These are phyloP conservation scores for Phyto melanocephala DNA, from an alignment of 2,888 invertebrate genomes.

Conservation along the genomic window DNA sequence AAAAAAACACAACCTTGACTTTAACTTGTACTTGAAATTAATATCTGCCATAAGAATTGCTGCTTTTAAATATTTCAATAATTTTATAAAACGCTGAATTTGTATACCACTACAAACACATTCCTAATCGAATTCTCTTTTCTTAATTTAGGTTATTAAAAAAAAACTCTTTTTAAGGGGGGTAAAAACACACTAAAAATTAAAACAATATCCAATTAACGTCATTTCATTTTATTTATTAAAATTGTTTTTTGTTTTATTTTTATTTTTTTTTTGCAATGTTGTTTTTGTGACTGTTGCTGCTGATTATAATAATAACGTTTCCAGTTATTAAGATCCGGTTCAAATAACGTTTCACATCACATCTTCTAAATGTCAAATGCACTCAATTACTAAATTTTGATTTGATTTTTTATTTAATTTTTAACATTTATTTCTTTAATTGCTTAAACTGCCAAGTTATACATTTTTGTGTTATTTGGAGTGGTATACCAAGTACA, in stretches of 20 bases:
- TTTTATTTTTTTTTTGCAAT: background rate
- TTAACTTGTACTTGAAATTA: background rate
- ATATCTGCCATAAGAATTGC: background rate
- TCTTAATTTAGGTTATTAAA: background rate
- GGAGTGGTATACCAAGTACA: background rate
- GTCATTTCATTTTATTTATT: background rate
- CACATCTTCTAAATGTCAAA: conserved; percentile 59
- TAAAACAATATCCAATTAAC: conserved; percentile 16
- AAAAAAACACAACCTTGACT: no score
- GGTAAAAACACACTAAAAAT: background rate
- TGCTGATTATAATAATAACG: conserved; percentile 1
- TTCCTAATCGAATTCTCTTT: background rate
- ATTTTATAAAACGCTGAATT: background rate
- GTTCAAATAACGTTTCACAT: conserved; percentile 47
- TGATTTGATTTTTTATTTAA: conserved; percentile 30
- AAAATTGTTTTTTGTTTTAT: background rate
- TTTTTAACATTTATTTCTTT: background rate
- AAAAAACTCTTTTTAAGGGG: background rate
- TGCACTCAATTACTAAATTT: conserved; percentile 28
- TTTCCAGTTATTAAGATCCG: conserved; percentile 58
- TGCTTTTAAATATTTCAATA: background rate
- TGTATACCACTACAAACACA: background rate
- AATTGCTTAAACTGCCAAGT: conserved; percentile 5
- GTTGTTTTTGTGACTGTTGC: background rate
- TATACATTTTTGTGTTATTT: background rate